These are phyloP conservation scores for Drosophila mojavensis DNA, from an alignment of 1,140 invertebrate species.

Conservation along the genomic window DNA sequence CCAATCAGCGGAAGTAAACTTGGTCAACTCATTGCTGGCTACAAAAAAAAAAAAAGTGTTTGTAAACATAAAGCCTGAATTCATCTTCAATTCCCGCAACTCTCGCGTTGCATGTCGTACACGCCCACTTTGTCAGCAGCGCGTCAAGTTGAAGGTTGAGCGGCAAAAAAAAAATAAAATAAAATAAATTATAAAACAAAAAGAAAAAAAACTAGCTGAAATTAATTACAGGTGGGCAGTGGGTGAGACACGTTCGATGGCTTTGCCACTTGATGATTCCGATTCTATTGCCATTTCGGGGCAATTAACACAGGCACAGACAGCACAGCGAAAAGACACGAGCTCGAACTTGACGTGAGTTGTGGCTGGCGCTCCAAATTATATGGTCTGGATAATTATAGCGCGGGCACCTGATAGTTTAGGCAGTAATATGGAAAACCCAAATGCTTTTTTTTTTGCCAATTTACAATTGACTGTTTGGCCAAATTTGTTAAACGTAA, in stretches of 20 bases:
- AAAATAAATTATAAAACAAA: constrained; percentile 12
- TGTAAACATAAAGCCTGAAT: constrained; percentile 3
- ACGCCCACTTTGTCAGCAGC: constrained; percentile 49
- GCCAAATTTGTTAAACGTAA: background rate
- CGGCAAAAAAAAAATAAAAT: constrained; percentile 10
- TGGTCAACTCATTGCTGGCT: constrained; percentile 6
- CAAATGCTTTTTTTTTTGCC: background rate
- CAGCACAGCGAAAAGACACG: background rate
- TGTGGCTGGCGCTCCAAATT: constrained; percentile 7
- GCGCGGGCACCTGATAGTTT: background rate
- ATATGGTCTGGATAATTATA: constrained; percentile 10
- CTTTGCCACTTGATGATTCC: constrained; percentile 22
- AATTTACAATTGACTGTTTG: background rate
- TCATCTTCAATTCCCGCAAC: constrained; percentile 19
- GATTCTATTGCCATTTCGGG: constrained; percentile 13
- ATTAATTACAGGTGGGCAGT: constrained; percentile 53
- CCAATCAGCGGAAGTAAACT: constrained; percentile 33
- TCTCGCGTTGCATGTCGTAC: constrained; percentile 26
- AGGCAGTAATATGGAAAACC: background rate
- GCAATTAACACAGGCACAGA: too few species aligned
- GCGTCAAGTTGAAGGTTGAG: constrained; percentile 47
- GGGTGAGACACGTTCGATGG: constrained; percentile 31
- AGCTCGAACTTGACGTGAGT: constrained; percentile 5
- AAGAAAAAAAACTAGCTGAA: background rate
- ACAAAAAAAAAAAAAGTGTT: constrained; percentile 27